Evolutionary conservation across 2,113 vertebrate species (phyloP).

Genomic region (Pachyramphus minor): DNA sequence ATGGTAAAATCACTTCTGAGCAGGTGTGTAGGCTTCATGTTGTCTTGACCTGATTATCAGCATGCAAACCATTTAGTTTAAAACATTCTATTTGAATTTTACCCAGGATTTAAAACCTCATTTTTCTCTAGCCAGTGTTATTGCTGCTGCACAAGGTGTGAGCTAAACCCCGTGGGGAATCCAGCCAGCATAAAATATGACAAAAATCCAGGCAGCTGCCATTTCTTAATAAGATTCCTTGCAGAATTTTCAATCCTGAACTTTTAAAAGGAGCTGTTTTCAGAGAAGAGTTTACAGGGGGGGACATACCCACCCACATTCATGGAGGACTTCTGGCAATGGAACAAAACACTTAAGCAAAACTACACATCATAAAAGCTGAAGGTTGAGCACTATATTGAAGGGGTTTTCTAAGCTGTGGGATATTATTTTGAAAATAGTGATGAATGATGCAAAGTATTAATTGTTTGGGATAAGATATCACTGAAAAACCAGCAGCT

Average conservation of each 20-base stretch:
- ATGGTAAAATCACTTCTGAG: neutral
- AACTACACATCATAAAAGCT: neutral
- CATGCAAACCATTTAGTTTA: rapidly evolving
- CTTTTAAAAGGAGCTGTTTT: neutral
- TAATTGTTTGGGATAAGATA: neutral
- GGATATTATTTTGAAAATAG: neutral
- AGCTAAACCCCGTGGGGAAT: neutral
- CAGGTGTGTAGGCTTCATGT: neutral
- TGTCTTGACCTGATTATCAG: neutral
- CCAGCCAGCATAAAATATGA: neutral
- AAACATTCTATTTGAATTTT: neutral
- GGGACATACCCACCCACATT: neutral
- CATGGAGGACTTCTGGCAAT: neutral
- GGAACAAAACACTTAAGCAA: neutral
- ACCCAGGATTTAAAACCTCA: neutral
- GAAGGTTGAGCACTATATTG: neutral
- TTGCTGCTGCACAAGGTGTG: neutral
- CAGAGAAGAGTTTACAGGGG: neutral
- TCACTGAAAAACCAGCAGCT: neutral
- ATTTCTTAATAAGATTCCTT: neutral
- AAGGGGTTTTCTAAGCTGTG: neutral
- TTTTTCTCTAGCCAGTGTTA: neutral
- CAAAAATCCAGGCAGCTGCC: neutral
- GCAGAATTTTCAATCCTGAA: neutral
- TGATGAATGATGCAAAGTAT: neutral